Base-by-base conservation (phyloP, 2,888 invertebrate genomes). In the Pharmacophagus antenor region DNA sequence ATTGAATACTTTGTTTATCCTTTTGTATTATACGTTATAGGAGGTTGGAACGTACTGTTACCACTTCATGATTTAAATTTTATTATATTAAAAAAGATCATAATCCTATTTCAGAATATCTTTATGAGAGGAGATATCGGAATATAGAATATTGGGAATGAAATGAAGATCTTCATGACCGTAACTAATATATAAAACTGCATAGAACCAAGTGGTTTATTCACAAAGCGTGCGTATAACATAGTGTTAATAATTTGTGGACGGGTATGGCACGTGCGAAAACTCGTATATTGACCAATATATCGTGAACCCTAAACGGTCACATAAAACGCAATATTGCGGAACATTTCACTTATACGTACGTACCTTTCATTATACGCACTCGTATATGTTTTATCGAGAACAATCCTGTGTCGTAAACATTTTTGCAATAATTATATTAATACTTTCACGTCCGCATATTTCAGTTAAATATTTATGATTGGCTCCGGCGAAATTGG, bases 201-300 rank as follows among this genome's bases (percentile, higher is more conserved):
- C 18, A 44, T n/a, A 44, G 18, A 44, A 44, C 42, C 5, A 10
- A 18, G 10, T 44, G 42, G 18, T 44, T 20, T 44, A 44, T 44
- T 44, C 42, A 44, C 18, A 44, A 44, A n/a, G 42, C 42, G 42
- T 44, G 7, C 42, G 42, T 18, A 6, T 10, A 37, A 44, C 18
- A 18, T 44, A 18, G 20, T 44, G 53, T 53, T 41, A 53, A 53
- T 42, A 53, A 53, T 53, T 53, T 53, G 44, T 44, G 23, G 53
- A 23, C 23, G 18, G 18, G 25, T 18, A 53, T 42, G 10, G 25
- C 53, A 23, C 53, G 53, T 53, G 44, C 25, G 23, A 44, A 44
- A 44, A 44, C 22, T 52, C 17, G 44, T 25, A 53, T 53, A 44
- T 53, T 53, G 44, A 53, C 25, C 44, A 44, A 53, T 44, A 44